A percentile compares a stretch with the other conserved stretches of the same genome.
Conservation (phyloP, 2,888 invertebrate genomes). For the Noctua janthe region DNA sequence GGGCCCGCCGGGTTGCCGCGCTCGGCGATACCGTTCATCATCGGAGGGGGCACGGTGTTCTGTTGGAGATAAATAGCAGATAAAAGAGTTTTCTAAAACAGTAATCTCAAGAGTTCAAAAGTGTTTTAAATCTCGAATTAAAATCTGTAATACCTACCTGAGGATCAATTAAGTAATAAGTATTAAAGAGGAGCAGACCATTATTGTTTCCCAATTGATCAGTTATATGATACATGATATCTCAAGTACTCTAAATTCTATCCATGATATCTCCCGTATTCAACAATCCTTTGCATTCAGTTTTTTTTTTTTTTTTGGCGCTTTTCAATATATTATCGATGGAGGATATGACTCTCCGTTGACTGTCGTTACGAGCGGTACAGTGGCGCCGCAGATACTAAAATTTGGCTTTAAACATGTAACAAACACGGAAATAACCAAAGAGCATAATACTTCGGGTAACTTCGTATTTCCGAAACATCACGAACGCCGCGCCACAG, state of each 20-base stretch:
- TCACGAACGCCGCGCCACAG: not conserved
- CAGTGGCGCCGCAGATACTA: not conserved
- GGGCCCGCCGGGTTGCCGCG: conserved; percentile 54
- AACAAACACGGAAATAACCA: not conserved
- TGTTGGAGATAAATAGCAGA: not conserved
- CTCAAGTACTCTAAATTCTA: not conserved
- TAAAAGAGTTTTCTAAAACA: not conserved
- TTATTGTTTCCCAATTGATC: not conserved
- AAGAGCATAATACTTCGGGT: not conserved
- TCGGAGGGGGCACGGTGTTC: conserved; percentile 71
- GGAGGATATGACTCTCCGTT: not conserved
- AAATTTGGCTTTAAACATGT: not conserved
- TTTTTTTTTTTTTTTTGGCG: not conserved
- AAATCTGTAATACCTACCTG: not conserved
- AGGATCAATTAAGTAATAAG: not conserved
- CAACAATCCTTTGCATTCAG: not conserved
- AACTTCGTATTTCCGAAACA: not conserved
- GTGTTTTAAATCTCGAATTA: not conserved
- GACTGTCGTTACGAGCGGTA: not conserved
- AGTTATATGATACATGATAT: not conserved
- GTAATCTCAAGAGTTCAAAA: not conserved
- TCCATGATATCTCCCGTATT: not conserved
- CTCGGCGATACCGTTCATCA: conserved; percentile 80
- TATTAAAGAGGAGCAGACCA: not conserved
- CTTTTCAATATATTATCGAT: not conserved